Evolutionary conservation across 2,888 invertebrate species (phyloP), one percentile per base, ranked within the genome.

Genomic region (Eupithecia inturbata): DNA sequence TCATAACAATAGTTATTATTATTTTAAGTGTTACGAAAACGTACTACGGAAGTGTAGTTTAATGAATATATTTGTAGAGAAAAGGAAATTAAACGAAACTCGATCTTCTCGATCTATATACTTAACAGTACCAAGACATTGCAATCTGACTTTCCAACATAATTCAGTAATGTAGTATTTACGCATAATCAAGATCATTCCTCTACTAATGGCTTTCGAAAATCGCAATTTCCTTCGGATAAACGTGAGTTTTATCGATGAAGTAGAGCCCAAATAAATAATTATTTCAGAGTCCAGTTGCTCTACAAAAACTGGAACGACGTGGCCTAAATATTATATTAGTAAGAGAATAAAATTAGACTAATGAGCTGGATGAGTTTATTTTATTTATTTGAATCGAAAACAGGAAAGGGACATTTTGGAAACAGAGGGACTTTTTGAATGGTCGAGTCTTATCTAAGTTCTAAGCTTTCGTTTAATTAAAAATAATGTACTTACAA

Each of bases 11-110:
- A 77, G 68, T 26, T 77, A 77, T 33, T 71, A 74, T 75, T 74
- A 71, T n/a, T 70, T 75, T 75, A 78, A 73, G 73, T 75, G 76
- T 73, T 78, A 76, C 77, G 70, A 74, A 77, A 73, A 71, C 64
- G 68, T 79, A 70, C 76, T 79, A 73, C 79, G 78, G 79, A 78
- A 78, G 76, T 76, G 79, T 79, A 75, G 22, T 41, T 70, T 36
- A 26, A 45, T 68, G 1, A 53, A 33, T 60, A 14, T 62, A 66
- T 39, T 63, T 57, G 26, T 62, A 28, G 31, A 19, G 31, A 67
- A 57, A 57, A 57, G n/a, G 57, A 57, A 71, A 67, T 22, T 36
- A 31, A 57, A 67, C 22, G 60, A 60, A 53, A 28, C 53, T 41
- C n/a, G n/a, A n/a, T n/a, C n/a, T n/a, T n/a, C n/a, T n/a, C n/a